Evolutionary conservation across 2,797 vertebrate genomes (phyloP).

Genomic region (Malurus leucopterus): DNA sequence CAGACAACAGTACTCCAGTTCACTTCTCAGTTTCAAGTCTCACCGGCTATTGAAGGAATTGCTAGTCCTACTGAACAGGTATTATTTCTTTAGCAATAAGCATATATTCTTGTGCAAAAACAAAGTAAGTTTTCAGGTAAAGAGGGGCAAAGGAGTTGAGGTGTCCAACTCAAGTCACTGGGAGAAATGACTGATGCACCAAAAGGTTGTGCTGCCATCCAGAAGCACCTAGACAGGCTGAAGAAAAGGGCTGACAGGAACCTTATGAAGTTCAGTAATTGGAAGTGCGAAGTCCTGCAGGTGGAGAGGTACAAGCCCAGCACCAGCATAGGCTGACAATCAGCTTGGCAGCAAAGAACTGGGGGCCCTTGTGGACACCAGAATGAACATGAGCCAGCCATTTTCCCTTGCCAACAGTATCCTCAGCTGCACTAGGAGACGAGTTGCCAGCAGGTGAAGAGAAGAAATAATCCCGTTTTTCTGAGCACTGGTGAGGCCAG

Average conservation of each 20-base stretch:
- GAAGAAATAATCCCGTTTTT: fast-evolving
- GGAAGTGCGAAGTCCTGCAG: neutral
- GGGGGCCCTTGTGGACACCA: neutral
- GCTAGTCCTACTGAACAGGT: neutral
- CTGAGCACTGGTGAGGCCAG: neutral
- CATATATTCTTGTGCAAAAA: neutral
- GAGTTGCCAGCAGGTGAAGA: neutral
- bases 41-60: neutral
- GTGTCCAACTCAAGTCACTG: neutral
- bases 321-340: neutral
- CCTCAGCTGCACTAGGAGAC: neutral
- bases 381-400: neutral
- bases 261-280: neutral
- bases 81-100: neutral
- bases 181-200: neutral
- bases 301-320: fast-evolving
- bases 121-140: neutral
- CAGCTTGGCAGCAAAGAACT: neutral
- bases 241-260: neutral
- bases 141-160: neutral
- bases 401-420: neutral
- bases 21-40: neutral
- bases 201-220: neutral
- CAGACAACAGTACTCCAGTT: neutral
- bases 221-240: neutral